phyloP scores from a whole-genome alignment of 2,113 vertebrate genomes.

The Cololabis saira region DNA sequence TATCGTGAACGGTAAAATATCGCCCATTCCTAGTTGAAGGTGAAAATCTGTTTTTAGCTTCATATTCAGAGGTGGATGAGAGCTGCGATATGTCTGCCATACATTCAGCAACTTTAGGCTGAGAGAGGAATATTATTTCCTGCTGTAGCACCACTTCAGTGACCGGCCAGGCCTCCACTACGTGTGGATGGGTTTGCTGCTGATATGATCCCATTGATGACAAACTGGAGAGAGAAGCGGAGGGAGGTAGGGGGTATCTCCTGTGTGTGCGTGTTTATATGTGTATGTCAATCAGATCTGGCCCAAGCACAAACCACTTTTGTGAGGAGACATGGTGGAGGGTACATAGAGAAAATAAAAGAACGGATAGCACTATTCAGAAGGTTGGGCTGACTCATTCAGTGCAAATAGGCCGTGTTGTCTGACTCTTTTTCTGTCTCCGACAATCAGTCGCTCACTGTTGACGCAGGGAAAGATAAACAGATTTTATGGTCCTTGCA shows the following conservation, averaged over 20 bases:
- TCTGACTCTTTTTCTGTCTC: conserved; percentile 28
- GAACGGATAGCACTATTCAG: conserved; percentile 33
- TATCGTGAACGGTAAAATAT: too few species aligned
- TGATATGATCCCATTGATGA: conserved; percentile 48
- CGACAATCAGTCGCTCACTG: conserved; percentile 34
- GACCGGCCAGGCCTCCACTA: conserved; percentile 58
- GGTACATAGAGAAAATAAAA: conserved; percentile 17
- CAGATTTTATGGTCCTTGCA: conserved; percentile 41
- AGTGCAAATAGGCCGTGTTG: conserved; percentile 53
- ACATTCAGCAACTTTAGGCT: conserved; percentile 59
- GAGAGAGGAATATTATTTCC: conserved; percentile 63
- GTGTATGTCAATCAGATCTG: conserved; percentile 1
- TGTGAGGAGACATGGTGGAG: background rate
- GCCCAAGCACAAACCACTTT: conserved; percentile 29
- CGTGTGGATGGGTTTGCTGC: conserved; percentile 50
- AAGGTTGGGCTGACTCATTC: conserved; percentile 41
- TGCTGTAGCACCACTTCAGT: conserved; percentile 62
- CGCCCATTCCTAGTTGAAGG: background rate
- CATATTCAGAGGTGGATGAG: conserved; percentile 16
- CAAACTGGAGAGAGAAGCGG: background rate
- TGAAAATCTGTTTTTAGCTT: conserved; percentile 24
- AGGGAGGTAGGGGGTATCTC: background rate
- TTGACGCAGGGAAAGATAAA: conserved; percentile 53
- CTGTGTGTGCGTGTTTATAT: too few species aligned
- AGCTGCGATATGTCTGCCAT: too few species aligned